A percentile compares a stretch with the other conserved stretches of the same genome.
phyloP scores from a whole-genome alignment of 2,888 invertebrate species.

The Ophonus ardosiacus region DNA sequence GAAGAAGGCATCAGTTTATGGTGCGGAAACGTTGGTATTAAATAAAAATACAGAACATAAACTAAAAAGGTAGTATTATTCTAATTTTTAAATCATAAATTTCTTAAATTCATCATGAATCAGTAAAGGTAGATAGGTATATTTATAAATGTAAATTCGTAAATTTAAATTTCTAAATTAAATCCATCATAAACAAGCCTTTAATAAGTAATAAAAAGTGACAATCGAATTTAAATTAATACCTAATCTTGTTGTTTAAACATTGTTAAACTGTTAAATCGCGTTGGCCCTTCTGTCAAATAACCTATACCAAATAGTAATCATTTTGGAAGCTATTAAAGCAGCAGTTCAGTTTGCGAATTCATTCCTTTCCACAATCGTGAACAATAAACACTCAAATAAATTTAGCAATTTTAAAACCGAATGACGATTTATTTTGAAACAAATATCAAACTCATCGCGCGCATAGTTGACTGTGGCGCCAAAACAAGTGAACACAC shows the following conservation, averaged over 20 bases:
- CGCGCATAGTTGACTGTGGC: slow-evolving; percentile 32
- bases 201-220: slow-evolving; percentile 16
- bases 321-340: slow-evolving; percentile 48
- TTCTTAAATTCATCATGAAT: no score
- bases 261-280: slow-evolving; percentile 29
- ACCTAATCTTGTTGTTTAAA: not conserved
- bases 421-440: slow-evolving; percentile 51
- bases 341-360: slow-evolving; percentile 9
- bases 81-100: no score
- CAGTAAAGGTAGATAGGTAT: no score
- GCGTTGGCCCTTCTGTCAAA: slow-evolving; percentile 52
- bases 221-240: slow-evolving; percentile 17
- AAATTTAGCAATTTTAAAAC: slow-evolving; percentile 57
- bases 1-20: no score
- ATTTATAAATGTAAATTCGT: no score
- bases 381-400: slow-evolving; percentile 51
- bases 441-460: slow-evolving; percentile 54
- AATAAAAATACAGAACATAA: no score
- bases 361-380: not conserved
- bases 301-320: slow-evolving; percentile 49
- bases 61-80: no score
- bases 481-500: slow-evolving; percentile 30
- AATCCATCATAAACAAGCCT: no score
- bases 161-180: no score
- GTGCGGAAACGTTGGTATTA: no score